A percentile compares a stretch with the other conserved stretches of the same genome.
phyloP scores from a whole-genome alignment of 2,113 vertebrate genomes.

The Phaethornis superciliosus region DNA sequence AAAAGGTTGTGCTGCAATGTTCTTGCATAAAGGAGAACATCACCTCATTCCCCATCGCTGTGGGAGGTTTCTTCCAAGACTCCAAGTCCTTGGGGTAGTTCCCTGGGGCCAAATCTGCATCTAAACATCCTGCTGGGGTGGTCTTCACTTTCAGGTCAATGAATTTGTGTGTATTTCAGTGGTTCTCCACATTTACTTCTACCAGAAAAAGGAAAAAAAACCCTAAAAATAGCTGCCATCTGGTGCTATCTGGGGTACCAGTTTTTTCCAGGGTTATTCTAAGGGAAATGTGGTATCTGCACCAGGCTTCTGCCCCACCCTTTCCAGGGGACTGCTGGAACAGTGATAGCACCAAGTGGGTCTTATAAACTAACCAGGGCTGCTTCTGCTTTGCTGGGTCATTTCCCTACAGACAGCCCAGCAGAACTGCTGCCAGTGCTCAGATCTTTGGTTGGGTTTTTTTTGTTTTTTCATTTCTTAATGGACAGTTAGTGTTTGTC shows the following conservation, averaged over 20 bases:
- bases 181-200: background rate
- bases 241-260: background rate
- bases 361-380: background rate
- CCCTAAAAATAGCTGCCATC: background rate
- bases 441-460: background rate
- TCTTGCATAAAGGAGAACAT: background rate
- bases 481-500: background rate
- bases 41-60: background rate
- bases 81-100: background rate
- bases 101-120: background rate
- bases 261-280: background rate
- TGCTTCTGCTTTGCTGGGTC: background rate
- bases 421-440: background rate
- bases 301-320: too few species aligned
- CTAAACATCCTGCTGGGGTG: fast-evolving
- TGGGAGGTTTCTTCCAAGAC: background rate
- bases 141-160: background rate
- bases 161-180: background rate
- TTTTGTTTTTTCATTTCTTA: background rate
- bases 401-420: background rate
- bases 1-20: background rate
- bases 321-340: background rate
- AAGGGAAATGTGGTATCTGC: background rate
- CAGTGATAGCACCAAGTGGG: background rate
- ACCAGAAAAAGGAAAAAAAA: background rate